Conservation (phyloP, 2,113 vertebrate genomes). For the Delphinus delphis region DNA sequence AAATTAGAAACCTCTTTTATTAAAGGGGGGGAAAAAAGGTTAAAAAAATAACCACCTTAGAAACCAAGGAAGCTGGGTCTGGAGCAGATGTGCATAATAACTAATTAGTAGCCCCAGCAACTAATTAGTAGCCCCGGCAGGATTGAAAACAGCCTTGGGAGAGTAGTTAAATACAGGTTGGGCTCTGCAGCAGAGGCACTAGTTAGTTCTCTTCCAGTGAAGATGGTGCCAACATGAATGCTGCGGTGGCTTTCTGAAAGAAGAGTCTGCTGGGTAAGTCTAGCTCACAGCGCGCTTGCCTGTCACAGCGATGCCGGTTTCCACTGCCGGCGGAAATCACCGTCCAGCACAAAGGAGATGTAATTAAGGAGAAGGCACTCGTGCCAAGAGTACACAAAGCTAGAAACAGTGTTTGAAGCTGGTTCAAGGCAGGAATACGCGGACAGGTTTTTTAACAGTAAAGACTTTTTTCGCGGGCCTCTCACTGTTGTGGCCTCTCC, state of each 20-base stretch:
- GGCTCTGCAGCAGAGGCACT: background rate
- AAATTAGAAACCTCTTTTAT: constrained; percentile 74
- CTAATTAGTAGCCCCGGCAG: constrained; percentile 2
- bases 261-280: background rate
- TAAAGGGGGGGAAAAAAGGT: background rate
- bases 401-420: background rate
- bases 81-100: constrained; percentile 66
- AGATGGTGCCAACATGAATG: background rate
- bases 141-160: constrained; percentile 59
- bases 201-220: background rate
- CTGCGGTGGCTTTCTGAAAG: background rate
- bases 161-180: constrained; percentile 59
- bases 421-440: background rate
- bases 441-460: background rate
- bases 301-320: fast-evolving
- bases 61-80: constrained; percentile 61
- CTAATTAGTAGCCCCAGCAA: constrained; percentile 19
- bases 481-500: too few species aligned
- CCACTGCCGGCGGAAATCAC: background rate
- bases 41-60: constrained; percentile 48
- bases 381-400: background rate
- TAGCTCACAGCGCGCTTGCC: background rate
- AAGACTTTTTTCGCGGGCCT: background rate
- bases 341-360: background rate
- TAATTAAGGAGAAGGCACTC: constrained; percentile 21